Evolutionary conservation across 2,888 invertebrate species (phyloP).

Genomic region (Hylaea fasciaria): DNA sequence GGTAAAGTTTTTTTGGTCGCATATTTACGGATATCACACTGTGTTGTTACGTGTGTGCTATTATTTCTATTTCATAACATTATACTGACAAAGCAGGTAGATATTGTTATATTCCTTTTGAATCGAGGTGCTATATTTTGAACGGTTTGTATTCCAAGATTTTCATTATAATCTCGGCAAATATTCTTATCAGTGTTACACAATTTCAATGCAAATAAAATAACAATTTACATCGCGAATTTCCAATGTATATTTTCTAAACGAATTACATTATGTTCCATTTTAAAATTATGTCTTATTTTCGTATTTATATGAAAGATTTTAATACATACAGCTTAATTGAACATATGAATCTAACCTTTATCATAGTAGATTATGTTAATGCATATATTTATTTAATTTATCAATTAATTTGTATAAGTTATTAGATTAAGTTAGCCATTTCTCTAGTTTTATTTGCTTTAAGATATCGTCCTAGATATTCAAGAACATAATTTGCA

Average conservation of each 20-base stretch:
- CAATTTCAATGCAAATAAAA: too few relatives aligned
- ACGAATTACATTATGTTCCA: too few relatives aligned
- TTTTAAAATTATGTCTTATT: too few relatives aligned
- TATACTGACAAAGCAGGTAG: slow-evolving; percentile 63
- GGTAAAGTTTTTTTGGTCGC: slow-evolving; percentile 66
- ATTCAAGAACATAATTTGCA: slow-evolving; percentile 15
- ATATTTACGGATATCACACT: slow-evolving; percentile 68
- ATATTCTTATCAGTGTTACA: neutral
- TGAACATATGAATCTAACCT: too few relatives aligned
- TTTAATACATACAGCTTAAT: too few relatives aligned
- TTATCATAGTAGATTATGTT: too few relatives aligned
- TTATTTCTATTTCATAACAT: slow-evolving; percentile 62
- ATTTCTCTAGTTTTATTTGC: slow-evolving; percentile 16
- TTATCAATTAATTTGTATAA: slow-evolving; percentile 4
- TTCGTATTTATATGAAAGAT: too few relatives aligned
- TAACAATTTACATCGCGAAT: too few relatives aligned
- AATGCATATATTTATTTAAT: too few relatives aligned
- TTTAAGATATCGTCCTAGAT: slow-evolving; percentile 18
- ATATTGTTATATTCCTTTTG: slow-evolving; percentile 40
- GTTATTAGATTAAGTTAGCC: slow-evolving; percentile 13
- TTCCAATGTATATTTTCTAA: too few relatives aligned
- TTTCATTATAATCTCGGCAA: neutral
- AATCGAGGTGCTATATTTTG: slow-evolving; percentile 9
- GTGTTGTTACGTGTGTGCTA: slow-evolving; percentile 66
- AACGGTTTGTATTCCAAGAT: neutral